A percentile compares a stretch with the other conserved stretches of the same genome.
Conservation (phyloP, 2,113 vertebrate species). For the Menura novaehollandiae region DNA sequence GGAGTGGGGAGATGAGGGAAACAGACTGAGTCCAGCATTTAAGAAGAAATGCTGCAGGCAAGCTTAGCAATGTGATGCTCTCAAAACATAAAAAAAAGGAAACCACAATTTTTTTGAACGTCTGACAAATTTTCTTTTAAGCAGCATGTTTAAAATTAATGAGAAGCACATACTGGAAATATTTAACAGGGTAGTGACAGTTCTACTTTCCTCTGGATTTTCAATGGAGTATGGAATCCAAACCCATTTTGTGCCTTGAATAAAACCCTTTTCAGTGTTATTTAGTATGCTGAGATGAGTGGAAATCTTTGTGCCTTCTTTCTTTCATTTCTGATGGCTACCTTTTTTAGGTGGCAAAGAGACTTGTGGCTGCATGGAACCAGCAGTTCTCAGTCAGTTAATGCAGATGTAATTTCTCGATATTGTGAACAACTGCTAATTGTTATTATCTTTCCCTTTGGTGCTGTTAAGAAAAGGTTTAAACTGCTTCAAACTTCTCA, state of each 20-base stretch:
- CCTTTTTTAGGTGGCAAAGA: constrained; percentile 12
- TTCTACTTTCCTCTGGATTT: not conserved
- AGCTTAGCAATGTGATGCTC: not conserved
- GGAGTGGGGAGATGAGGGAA: not conserved
- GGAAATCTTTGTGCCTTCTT: not conserved
- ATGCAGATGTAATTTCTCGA: constrained; percentile 40
- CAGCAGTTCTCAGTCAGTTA: not conserved
- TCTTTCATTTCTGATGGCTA: not conserved
- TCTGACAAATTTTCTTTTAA: not conserved
- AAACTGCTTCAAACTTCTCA: constrained; percentile 29
- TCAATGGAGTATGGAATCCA: not conserved
- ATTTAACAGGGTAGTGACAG: not conserved
- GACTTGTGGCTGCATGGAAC: not conserved
- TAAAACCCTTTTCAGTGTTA: not conserved
- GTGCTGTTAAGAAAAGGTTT: constrained; percentile 23
- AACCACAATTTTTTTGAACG: fast-evolving
- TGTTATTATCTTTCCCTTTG: constrained; percentile 21
- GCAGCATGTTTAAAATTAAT: not conserved
- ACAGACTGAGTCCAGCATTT: not conserved
- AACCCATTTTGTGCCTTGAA: not conserved
- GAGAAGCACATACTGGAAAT: not conserved
- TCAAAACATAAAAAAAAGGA: not conserved
- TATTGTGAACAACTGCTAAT: constrained; percentile 16
- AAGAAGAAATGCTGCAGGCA: not conserved
- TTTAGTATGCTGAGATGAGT: not conserved